Evolutionary conservation across 2,113 vertebrate species (phyloP).

Genomic region (Corydoras sp.): DNA sequence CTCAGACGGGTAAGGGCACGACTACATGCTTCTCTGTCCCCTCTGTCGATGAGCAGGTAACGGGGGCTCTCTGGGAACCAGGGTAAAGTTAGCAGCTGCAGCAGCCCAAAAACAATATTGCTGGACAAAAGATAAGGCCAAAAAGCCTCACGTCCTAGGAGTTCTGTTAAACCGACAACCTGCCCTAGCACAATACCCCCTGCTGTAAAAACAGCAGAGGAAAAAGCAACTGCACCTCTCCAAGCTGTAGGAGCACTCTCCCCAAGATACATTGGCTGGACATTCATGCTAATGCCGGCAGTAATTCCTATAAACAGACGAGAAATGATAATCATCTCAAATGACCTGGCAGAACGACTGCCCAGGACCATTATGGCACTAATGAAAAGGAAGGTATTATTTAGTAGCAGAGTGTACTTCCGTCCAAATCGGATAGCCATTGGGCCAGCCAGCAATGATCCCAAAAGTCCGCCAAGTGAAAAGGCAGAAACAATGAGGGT

Average conservation of each 20-base stretch:
- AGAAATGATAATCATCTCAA: constrained; percentile 81
- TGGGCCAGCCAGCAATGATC: constrained; percentile 77
- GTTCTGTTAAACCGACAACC: constrained; percentile 74
- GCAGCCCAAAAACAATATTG: constrained; percentile 69
- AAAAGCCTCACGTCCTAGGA: constrained; percentile 70
- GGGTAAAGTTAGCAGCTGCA: constrained; percentile 78
- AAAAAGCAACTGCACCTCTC: constrained; percentile 78
- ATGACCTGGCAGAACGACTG: constrained; percentile 66
- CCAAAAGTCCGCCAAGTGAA: constrained; percentile 73
- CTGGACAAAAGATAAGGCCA: constrained; percentile 84
- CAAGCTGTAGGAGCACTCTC: constrained; percentile 80
- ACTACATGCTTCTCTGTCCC: constrained; percentile 70
- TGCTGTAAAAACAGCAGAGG: constrained; percentile 78
- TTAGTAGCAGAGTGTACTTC: constrained; percentile 78
- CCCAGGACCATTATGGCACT: constrained; percentile 66
- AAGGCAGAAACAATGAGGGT: constrained; percentile 76
- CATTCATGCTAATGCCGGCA: constrained; percentile 78
- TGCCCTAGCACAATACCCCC: constrained; percentile 80
- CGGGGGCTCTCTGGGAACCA: constrained; percentile 85
- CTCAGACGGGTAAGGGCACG: constrained; percentile 68
- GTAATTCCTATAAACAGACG: constrained; percentile 77
- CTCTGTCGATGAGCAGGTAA: constrained; percentile 82
- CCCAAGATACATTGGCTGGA: constrained; percentile 89
- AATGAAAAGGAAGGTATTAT: constrained; percentile 70
- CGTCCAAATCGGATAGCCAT: constrained; percentile 76